Base-by-base conservation (phyloP, 2,888 invertebrate genomes). In the Calameuta pallipes region DNA sequence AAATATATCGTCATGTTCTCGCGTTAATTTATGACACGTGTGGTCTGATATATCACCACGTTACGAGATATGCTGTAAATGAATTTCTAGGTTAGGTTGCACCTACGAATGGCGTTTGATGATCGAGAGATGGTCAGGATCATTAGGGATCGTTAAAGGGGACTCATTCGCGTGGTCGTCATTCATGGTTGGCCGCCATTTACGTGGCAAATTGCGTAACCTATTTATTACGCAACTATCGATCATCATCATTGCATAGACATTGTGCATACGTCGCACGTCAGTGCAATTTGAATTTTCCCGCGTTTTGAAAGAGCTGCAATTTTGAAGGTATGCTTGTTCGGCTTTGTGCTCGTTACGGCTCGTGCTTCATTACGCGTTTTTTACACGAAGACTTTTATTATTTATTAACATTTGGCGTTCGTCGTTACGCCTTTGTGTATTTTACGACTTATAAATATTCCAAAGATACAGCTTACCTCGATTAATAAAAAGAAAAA, bases 71-170 rank as follows among this genome's bases (percentile, higher is more conserved):
- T 56, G 23, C 70, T 23, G 36, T n/a, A 35, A 31, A 76, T 76
- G n/a, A 69, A 76, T 78, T 78, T 78, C 78, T 78, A 76, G 73
- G 76, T 76, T 31, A 74, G 73, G 73, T 73, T 76, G 75, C 78
- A 76, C 76, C 78, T 81, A 75, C 74, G 77, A 76, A 41, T 77
- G 76, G 80, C 79, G 74, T 70, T 75, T 74, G 74, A 69, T 75
- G 23, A 13, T 74, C 74, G 36, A 78, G 78, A 56, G 56, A 56
- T 56, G 75, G 76, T 78, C 76, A 35, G 76, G 80, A 82, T 85
- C 85, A 82, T 85, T 84, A 82, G 79, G 81, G 82, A 82, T 85
- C 84, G 81, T 85, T 83, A 84, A 78, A 78, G 69, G 80, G 80
- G 70, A 74, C 31, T 1, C 74, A 56, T 80, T 77, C 79, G 75